Base-by-base conservation (phyloP, 2,888 invertebrate species). In the Polydrusus cervinus region DNA sequence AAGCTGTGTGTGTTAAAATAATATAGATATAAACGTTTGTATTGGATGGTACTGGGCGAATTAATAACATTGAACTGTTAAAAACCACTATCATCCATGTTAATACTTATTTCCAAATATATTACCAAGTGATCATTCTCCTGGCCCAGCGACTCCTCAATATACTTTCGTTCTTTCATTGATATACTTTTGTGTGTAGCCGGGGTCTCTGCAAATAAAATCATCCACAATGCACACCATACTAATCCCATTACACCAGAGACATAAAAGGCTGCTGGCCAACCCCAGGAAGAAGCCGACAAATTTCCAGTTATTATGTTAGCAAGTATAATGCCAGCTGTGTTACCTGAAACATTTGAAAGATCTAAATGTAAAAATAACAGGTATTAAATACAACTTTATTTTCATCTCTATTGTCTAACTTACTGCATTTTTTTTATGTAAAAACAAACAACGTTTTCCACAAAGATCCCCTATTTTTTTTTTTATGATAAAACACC, bases 291-390 rank as follows among this genome's bases (percentile, higher is more conserved):
- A 0, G 92, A 90, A 0, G 91, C 91, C 0, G 93, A 89, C 47
- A 95, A 87, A 0, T 91, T 86, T 0, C 95, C 95, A 16, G 93
- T 91, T 20, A 91, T 87, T 38, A 93, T 89, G 80, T 94, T 85
- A 81, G 93, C 92, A 0, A 93, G 82, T 0, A 94, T 92, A 18
- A 93, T 93, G 10, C 95, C 95, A n/a, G 95, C 89, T 84, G 93
- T 93, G 11, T 91, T 90, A 53, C 95, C 94, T 81, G 84, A 83
- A 74, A 71, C 34, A 64, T 30, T 5, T 25, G 1, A 25, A 55
- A n/a, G n/a, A n/a, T n/a, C n/a, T n/a, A n/a, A 55, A 30, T 49
- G 8, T 9, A n/a, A n/a, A n/a, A n/a, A n/a, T n/a, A n/a, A n/a
- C n/a, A n/a, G n/a, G n/a, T n/a, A n/a, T n/a, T n/a, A n/a, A n/a